Conservation (phyloP, 2,113 vertebrate species). For the Pantherophis guttatus region DNA sequence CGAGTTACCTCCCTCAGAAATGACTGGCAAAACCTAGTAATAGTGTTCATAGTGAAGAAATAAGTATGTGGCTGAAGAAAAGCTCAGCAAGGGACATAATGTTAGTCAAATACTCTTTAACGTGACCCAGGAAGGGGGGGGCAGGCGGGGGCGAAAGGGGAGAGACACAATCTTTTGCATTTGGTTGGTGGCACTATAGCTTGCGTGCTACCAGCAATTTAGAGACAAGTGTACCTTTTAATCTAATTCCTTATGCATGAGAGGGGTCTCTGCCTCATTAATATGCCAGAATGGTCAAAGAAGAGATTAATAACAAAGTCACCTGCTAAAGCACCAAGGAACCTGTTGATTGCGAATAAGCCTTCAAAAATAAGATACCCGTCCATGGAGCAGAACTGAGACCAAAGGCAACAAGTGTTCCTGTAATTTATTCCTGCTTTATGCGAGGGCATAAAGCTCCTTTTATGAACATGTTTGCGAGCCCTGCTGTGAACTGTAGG, state of each 20-base stretch:
- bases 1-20: slow-evolving; percentile 11
- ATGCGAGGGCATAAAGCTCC: slow-evolving; percentile 80
- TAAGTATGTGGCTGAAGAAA: slow-evolving; percentile 74
- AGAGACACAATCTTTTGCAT: slow-evolving; percentile 73
- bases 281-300: slow-evolving; percentile 75
- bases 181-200: slow-evolving; percentile 64
- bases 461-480: slow-evolving; percentile 81
- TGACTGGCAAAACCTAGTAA: slow-evolving; percentile 69
- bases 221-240: slow-evolving; percentile 74
- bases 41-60: slow-evolving; percentile 69
- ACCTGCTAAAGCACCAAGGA: slow-evolving; percentile 78
- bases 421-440: slow-evolving; percentile 84
- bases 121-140: slow-evolving; percentile 63
- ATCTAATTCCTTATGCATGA: slow-evolving; percentile 68
- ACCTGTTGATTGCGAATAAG: slow-evolving; percentile 83
- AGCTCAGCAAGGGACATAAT: slow-evolving; percentile 73
- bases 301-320: slow-evolving; percentile 83
- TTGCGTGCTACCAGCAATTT: slow-evolving; percentile 71
- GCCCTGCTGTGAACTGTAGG: slow-evolving; percentile 81
- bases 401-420: slow-evolving; percentile 82
- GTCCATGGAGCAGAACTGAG: slow-evolving; percentile 78
- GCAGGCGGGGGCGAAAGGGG: not conserved
- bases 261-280: slow-evolving; percentile 73
- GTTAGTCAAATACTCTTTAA: slow-evolving; percentile 76
- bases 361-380: slow-evolving; percentile 80